phyloP scores from a whole-genome alignment of 2,113 vertebrate species.

The Semnornis frantzii region DNA sequence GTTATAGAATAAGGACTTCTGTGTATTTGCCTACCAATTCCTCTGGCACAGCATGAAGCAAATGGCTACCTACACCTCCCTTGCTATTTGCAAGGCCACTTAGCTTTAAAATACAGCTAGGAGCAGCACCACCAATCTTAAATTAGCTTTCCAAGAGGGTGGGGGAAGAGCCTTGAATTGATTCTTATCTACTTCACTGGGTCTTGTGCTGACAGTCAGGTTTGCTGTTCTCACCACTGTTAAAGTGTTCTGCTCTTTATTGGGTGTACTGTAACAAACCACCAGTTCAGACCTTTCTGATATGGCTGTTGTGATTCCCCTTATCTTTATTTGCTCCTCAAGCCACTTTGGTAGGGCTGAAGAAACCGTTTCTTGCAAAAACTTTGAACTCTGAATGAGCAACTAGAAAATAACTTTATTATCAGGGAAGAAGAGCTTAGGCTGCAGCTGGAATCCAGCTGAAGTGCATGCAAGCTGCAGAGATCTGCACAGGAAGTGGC shows the following conservation, averaged over 20 bases:
- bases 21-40: slow-evolving; percentile 38
- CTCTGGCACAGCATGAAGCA: slow-evolving; percentile 25
- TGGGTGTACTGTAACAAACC: slow-evolving; percentile 45
- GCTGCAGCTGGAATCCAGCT: slow-evolving; percentile 39
- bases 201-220: slow-evolving; percentile 47
- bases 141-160: slow-evolving; percentile 14
- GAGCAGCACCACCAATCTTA: not conserved
- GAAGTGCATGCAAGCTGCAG: not conserved
- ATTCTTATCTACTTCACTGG: slow-evolving; percentile 52
- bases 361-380: slow-evolving; percentile 57
- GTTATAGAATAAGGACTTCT: not conserved
- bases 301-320: slow-evolving; percentile 28
- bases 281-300: slow-evolving; percentile 56
- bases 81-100: slow-evolving; percentile 48
- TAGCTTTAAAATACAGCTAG: slow-evolving; percentile 45
- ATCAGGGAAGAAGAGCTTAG: not conserved
- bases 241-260: slow-evolving; percentile 54
- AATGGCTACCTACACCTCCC: slow-evolving; percentile 29
- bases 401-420: slow-evolving; percentile 40
- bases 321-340: slow-evolving; percentile 70
- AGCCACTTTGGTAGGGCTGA: slow-evolving; percentile 51
- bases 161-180: slow-evolving; percentile 30
- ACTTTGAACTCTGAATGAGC: slow-evolving; percentile 66
- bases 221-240: slow-evolving; percentile 58
- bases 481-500: slow-evolving; percentile 49